Percentiles rank a stretch among this genome's conserved stretches.
phyloP scores from a whole-genome alignment of 2,888 invertebrate species.

The Lasioglossum marginatum region DNA sequence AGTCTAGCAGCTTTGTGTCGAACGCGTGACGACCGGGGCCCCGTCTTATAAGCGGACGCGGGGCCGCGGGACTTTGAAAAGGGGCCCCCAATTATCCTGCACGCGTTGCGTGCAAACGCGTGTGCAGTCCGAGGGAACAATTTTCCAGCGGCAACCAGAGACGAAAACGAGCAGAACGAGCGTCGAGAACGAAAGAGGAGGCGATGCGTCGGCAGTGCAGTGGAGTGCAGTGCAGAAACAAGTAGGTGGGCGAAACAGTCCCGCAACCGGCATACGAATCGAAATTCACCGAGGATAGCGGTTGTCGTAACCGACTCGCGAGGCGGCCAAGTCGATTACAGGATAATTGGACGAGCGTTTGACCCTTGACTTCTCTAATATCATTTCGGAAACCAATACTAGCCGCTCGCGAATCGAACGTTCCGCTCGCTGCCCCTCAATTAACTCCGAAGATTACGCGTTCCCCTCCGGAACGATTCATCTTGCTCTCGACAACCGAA shows the following conservation, averaged over 20 bases:
- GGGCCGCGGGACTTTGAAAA: slow-evolving; percentile 51
- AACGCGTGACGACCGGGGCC: slow-evolving; percentile 56
- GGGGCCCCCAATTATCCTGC: slow-evolving; percentile 66
- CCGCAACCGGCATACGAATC: slow-evolving; percentile 45
- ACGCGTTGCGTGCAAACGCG: slow-evolving; percentile 64
- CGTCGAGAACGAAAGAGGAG: slow-evolving; percentile 3
- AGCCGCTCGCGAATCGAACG: slow-evolving; percentile 55
- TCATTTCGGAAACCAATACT: slow-evolving; percentile 44
- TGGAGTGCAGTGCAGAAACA: neutral
- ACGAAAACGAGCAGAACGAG: neutral
- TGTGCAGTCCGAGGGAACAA: slow-evolving; percentile 33
- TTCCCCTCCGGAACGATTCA: slow-evolving; percentile 15
- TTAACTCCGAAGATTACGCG: slow-evolving; percentile 43
- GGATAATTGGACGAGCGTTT: slow-evolving; percentile 62
- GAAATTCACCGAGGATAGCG: slow-evolving; percentile 65
- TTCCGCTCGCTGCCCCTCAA: slow-evolving; percentile 33
- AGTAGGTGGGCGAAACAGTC: slow-evolving; percentile 18
- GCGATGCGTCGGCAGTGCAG: neutral
- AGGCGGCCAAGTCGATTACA: slow-evolving; percentile 46
- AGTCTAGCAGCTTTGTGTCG: slow-evolving; percentile 59
- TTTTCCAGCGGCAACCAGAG: slow-evolving; percentile 60
- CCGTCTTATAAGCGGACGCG: slow-evolving; percentile 33
- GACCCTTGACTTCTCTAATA: slow-evolving; percentile 59
- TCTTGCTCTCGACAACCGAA: slow-evolving; percentile 37
- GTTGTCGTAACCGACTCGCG: slow-evolving; percentile 57